Evolutionary conservation across 2,113 vertebrate species (phyloP), one percentile per base, ranked within the genome.

Genomic region (Pterocles gutturalis): DNA sequence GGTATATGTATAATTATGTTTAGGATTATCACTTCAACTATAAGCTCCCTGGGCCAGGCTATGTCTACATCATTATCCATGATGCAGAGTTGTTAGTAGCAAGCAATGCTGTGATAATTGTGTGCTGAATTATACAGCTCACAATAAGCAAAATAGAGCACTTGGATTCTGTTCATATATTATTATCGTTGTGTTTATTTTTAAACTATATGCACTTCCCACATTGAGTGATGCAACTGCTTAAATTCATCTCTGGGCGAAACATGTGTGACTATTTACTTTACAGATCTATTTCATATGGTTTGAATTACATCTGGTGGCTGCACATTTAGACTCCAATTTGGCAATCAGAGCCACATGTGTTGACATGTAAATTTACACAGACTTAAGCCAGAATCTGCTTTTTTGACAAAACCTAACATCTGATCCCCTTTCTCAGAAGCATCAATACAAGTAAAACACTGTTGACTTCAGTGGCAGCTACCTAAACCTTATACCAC

Each of bases 281-380:
- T 85, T 82, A 81, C 36, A 87, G 57, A 94, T 82, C 34, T 92
- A 9, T 87, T 89, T 84, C 69, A 67, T 36, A 81, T 60, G 83
- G 64, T 90, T 90, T 90, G 69, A 87, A 71, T 94, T 92, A 57
- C 0, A 5, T 75, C 69, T 83, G 48, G 38, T 75, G 82, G 64
- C n/a, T 90, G 72, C 60, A 92, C 55, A 71, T 90, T 96, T 77
- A 70, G 75, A 85, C 48, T 92, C 26, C 54, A 73, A 4, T 88
- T 86, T 86, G 66, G 78, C 87, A 93, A 95, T 76, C 49, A 66
- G 66, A 91, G 45, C 53, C 87, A 93, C 78, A 85, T 70, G 45
- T 91, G 66, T 71, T 90, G 79, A 90, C 85, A 88, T 62, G 41
- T 81, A 85, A 86, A 90, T 92, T 95, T 94, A 90, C 90, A 55